Evolutionary conservation across 2,888 invertebrate species (phyloP), one percentile per base, ranked within the genome.

Genomic region (Phytoseiulus persimilis): DNA sequence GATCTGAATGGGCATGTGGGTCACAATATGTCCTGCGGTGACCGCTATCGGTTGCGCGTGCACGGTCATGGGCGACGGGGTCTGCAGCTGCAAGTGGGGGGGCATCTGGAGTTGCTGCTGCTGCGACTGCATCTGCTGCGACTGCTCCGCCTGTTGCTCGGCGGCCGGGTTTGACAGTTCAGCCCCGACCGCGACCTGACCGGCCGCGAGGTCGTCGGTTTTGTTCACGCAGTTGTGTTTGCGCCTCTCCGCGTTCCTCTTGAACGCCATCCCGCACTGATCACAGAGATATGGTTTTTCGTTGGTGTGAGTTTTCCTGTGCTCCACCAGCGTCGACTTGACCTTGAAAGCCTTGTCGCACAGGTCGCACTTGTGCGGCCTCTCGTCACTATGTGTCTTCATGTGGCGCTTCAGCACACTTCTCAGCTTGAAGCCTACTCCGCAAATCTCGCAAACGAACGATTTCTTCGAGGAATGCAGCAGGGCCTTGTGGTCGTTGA

Each of bases 401-500:
- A 83, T 83, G 32, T 90, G 90, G 83, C 45, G 83, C n/a, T 31
- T 90, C 83, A 90, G 83, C 39, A 83, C 83, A 83, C 83, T 65
- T 14, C 45, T 31, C 39, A 83, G 65, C 90, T 83, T 90, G 83
- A 83, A 90, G 83, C 90, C 90, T 23, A 39, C 83, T 31, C 90
- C 90, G 32, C 90, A 90, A 23, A 90, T 83, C 45, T 90, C 90
- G 83, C 90, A 90, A 32, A 90, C 90, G 83, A 90, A 90, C 2
- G 39, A n/a, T 39, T 90, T 90, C 83, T 45, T 31, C 28, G 87
- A 39, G 6, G 87, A 87, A 32, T 87, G 87, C 6, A 87, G 23
- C 6, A 87, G 87, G 5, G 87, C 87, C 33, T 87, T 87, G 23
- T 87, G 87, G 31, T 87, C 87, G 33, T 87, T 87, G 33, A 87